Evolutionary conservation across 53 echinoderm and acorn worm genomes (phyloP).

Genomic region (Henricia sp.): DNA sequence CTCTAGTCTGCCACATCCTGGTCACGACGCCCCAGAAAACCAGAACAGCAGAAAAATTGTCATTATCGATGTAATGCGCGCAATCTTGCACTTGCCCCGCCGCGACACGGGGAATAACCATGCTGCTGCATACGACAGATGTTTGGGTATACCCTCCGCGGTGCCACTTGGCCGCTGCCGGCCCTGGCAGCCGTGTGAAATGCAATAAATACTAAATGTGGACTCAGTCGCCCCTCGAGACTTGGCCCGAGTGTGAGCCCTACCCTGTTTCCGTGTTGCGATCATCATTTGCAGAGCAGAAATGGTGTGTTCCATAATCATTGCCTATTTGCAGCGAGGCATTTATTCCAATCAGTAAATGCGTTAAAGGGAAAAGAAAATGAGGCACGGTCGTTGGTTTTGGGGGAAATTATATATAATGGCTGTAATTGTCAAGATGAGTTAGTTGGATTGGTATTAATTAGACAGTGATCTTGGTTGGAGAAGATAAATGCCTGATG

Average conservation of each 20-base stretch:
- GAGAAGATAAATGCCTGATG: constrained; percentile 30
- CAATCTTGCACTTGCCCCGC: constrained; percentile 21
- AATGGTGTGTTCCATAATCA: constrained; percentile 22
- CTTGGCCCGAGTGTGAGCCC: background rate
- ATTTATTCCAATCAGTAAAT: background rate
- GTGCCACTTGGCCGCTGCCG: constrained; percentile 1
- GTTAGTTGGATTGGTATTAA: constrained; percentile 44
- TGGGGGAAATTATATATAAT: background rate
- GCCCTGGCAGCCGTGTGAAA: constrained; percentile 39
- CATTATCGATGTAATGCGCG: constrained; percentile 44
- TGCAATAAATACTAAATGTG: constrained; percentile 57
- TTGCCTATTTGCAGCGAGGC: background rate
- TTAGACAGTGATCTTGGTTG: constrained; percentile 7
- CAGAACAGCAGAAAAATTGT: constrained; percentile 61
- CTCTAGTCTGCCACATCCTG: background rate
- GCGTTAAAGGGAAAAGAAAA: background rate
- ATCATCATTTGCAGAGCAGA: background rate
- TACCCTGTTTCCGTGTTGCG: constrained; percentile 16
- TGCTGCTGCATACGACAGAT: constrained; percentile 34
- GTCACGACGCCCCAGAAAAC: constrained; percentile 1
- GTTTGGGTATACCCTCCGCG: constrained; percentile 17
- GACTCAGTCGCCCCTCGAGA: background rate
- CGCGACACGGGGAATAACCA: too few relatives aligned
- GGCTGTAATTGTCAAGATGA: constrained; percentile 30
- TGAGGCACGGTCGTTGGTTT: background rate